phyloP scores from a whole-genome alignment of 2,113 vertebrate genomes.

The Urocitellus parryii region DNA sequence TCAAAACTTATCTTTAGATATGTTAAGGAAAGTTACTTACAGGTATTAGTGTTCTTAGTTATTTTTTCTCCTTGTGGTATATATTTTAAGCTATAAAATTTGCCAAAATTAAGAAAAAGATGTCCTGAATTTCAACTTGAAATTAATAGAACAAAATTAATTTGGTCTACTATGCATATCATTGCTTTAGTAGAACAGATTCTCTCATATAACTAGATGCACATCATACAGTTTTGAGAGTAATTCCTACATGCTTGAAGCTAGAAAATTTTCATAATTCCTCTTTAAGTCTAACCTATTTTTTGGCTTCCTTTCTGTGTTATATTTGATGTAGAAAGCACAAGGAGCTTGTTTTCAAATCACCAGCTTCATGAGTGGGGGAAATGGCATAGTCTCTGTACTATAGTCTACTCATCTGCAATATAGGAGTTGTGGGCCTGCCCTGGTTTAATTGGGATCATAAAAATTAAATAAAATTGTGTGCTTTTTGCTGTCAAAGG shows the following conservation, averaged over 20 bases:
- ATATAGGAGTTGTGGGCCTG: neutral
- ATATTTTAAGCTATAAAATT: conserved; percentile 49
- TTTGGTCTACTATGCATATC: neutral
- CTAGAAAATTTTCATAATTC: neutral
- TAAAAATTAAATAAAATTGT: neutral
- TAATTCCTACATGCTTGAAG: neutral
- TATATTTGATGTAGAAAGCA: neutral
- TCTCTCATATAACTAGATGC: neutral
- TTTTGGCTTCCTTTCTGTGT: neutral
- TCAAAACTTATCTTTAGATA: neutral
- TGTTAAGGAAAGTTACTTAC: conserved; percentile 27
- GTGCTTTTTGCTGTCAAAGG: neutral
- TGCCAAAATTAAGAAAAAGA: conserved; percentile 35
- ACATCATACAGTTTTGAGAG: neutral
- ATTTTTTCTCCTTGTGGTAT: neutral
- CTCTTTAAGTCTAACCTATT: neutral
- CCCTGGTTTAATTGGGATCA: neutral
- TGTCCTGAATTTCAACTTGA: neutral
- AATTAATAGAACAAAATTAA: conserved; percentile 38
- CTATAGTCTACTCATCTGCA: neutral
- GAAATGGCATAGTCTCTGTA: neutral
- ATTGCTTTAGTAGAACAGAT: neutral
- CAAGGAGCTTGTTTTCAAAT: neutral
- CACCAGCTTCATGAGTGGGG: neutral
- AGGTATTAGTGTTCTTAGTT: neutral